Base-by-base conservation (phyloP, 2,113 vertebrate species). In the human region DNA sequence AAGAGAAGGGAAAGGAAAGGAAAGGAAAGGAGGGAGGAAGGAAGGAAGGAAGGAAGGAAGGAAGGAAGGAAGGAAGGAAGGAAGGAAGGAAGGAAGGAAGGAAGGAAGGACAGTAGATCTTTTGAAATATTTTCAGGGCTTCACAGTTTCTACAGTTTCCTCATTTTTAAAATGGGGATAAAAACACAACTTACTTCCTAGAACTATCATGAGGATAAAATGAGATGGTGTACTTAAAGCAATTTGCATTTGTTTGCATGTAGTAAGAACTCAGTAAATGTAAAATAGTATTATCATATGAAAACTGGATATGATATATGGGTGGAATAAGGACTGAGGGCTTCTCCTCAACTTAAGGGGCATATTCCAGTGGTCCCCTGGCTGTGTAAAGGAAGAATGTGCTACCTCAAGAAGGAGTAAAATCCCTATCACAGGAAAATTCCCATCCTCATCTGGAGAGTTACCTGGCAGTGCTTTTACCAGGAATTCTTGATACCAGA, bases 1-100 rank as follows among this genome's bases (percentile, higher is more conserved):
- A 30, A 14, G 4, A 43, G 23, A 45, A 25, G 12, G 8, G 45
- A 5, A 2, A 12, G 9, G n/a, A 2, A 22, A 6, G 17, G 14
- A 30, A 14, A 2, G 5, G 13, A 61, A 4, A 30, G 25, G 25
- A 61, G 10, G 2, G 3, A 61, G 4, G 3, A 5, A 12, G 1
- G 13, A 3, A 75, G 25, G 23, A 16, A 27, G 23, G 6, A 16
- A 8, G 73, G 0, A 45, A 73, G 38, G 23, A 22, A 17, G 30
- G 64, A 35, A 17, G 30, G 64, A 17, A 68, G 32, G 66, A 8
- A 68, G 30, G 66, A 18, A n/a, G 66, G 35, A n/a, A n/a, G 43
- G 8, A 5, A 59, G 27, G 81, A 32, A 84, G 27, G 38, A 12
- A 3, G 20, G 1, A 4, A 8, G 23, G 14, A 8, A 14, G 2